Percentiles rank a stretch among this genome's conserved stretches.
phyloP scores from a whole-genome alignment of 1,140 invertebrate species.

The Apolygus lucorum region DNA sequence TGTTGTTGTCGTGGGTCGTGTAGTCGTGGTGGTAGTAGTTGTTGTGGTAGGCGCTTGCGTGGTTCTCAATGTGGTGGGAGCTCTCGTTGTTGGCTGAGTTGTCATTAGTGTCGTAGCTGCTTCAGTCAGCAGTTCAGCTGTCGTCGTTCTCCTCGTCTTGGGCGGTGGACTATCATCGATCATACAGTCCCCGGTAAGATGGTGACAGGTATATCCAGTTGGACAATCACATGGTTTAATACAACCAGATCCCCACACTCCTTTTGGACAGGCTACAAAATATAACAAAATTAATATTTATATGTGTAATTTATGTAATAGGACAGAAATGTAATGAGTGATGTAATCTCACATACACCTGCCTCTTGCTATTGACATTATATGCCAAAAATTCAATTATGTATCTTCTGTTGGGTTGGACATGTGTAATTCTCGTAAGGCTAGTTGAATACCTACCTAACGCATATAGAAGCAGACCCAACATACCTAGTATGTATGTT shows the following conservation, averaged over 20 bases:
- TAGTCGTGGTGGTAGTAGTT: neutral
- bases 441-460: no score
- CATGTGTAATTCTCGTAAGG: no score
- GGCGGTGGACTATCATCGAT: conserved; percentile 21
- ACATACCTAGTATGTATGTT: no score
- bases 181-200: conserved; percentile 56
- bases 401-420: no score
- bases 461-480: no score
- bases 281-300: no score
- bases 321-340: no score
- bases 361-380: no score
- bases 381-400: no score
- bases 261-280: conserved; percentile 83
- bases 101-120: neutral
- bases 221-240: conserved; percentile 67
- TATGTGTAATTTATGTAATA: no score
- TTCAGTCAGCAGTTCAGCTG: neutral
- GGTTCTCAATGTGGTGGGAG: neutral
- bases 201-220: conserved; percentile 66
- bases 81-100: neutral
- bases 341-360: no score
- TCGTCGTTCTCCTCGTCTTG: conserved; percentile 14
- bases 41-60: neutral
- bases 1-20: neutral
- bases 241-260: conserved; percentile 80